Evolutionary conservation across 2,113 vertebrate species (phyloP), one percentile per base, ranked within the genome.

Genomic region (Colius striatus): DNA sequence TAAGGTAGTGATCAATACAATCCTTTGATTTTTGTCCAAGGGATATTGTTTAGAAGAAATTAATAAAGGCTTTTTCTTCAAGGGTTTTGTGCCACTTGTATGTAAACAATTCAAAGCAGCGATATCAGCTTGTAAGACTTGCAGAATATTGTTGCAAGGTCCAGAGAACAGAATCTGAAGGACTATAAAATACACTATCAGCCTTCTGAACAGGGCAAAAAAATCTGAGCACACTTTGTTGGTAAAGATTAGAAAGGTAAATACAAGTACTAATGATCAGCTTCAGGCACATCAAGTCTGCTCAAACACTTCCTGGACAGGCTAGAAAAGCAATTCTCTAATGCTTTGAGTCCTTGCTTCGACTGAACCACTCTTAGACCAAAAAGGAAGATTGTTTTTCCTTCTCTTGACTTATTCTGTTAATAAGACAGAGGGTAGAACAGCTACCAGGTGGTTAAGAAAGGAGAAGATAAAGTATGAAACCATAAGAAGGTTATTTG

Each of bases 191-290:
- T 68, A 65, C 11, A 6, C 22, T 91, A 73, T 84, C 58, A 73
- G 84, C 47, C 17, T 71, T 13, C 51, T 70, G 77, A 87, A 51
- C 50, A 84, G 84, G 74, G 78, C 79, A 93, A 79, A 79, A 47
- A 80, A 38, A 13, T 3, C 15, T 2, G 18, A 90, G 6, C 12
- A 2, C 18, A 38, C 36, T 88, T 68, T 88, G 73, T 82, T 92
- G 84, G 68, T 81, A 89, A 84, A 84, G 84, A 90, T 92, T 93
- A 90, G 81, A 92, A 86, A 91, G 71, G 41, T 47, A 95, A 96
- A 91, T 92, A 93, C 5, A 76, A 41, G 54, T 57, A 94, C 65
- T 89, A 93, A 94, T 75, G 38, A 92, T 75, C 84, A 89, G 55
- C 60, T 75, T 76, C 75, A 83, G 63, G 51, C 66, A 55, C 61